Conservation (phyloP, 2,888 invertebrate species). For the Platycnemis pennipes region DNA sequence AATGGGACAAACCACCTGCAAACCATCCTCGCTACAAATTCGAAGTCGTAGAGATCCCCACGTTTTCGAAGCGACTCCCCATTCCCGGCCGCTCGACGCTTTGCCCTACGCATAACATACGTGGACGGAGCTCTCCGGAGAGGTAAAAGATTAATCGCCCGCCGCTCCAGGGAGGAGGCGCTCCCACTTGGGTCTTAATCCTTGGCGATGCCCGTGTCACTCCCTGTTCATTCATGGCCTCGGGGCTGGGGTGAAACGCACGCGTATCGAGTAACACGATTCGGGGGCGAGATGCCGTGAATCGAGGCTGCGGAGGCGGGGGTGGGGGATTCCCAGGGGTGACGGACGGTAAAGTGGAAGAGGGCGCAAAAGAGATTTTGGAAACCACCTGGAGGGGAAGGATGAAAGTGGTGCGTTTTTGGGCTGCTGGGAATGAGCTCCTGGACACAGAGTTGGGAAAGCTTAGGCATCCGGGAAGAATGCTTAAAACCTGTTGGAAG, state of each 20-base stretch:
- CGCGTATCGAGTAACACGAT: constrained; percentile 16
- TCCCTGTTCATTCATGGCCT: neutral
- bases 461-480: neutral
- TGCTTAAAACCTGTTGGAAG: neutral
- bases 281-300: neutral
- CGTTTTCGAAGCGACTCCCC: too few relatives aligned
- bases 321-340: neutral
- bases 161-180: neutral
- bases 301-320: constrained; percentile 42
- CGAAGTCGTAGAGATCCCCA: too few relatives aligned
- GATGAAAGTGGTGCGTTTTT: neutral
- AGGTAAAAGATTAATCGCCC: neutral
- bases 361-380: neutral
- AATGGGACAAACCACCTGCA: too few relatives aligned
- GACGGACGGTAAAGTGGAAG: neutral
- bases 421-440: neutral
- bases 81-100: neutral
- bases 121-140: neutral
- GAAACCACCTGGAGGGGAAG: neutral
- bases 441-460: neutral
- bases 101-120: neutral
- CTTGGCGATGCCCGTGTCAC: constrained; percentile 3
- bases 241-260: neutral
- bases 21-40: too few relatives aligned
- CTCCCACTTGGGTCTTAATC: constrained; percentile 16